Evolutionary conservation across 2,797 vertebrate genomes (phyloP).

Genomic region (Cephalopachus bancanus): DNA sequence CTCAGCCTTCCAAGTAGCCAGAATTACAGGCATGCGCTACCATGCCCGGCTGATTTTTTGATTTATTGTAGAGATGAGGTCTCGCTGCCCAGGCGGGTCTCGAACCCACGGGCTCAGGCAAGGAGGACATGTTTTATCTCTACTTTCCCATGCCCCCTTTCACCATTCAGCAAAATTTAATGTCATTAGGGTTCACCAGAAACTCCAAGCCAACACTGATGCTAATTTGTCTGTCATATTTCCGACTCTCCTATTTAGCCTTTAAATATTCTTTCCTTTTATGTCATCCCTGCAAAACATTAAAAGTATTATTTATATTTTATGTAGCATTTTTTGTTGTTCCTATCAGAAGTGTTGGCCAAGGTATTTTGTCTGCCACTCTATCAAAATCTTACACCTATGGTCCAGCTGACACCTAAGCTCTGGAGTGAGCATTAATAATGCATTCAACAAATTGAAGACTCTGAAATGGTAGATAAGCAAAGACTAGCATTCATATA

Average conservation of each 20-base stretch:
- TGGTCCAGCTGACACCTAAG: neutral
- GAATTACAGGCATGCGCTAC: too few relatives aligned
- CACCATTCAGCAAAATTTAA: neutral
- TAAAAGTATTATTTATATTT: constrained; percentile 7
- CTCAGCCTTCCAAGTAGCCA: too few relatives aligned
- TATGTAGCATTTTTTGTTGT: neutral
- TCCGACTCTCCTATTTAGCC: neutral
- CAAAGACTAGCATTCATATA: neutral
- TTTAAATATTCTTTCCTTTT: neutral
- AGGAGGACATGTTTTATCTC: neutral
- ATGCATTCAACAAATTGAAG: neutral
- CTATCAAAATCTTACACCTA: neutral
- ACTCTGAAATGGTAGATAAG: neutral
- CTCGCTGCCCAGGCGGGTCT: too few relatives aligned
- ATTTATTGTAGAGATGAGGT: too few relatives aligned
- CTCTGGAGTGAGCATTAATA: neutral
- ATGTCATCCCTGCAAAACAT: neutral
- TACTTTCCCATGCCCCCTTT: neutral
- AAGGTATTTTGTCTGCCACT: neutral
- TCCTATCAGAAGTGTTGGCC: neutral
- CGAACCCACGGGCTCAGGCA: too few relatives aligned
- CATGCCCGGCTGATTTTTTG: too few relatives aligned
- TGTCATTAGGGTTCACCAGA: neutral
- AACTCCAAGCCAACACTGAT: neutral
- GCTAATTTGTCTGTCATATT: neutral